Evolutionary conservation across 64 coral and sea anemone species (phyloP).

Genomic region (Montipora sp.): DNA sequence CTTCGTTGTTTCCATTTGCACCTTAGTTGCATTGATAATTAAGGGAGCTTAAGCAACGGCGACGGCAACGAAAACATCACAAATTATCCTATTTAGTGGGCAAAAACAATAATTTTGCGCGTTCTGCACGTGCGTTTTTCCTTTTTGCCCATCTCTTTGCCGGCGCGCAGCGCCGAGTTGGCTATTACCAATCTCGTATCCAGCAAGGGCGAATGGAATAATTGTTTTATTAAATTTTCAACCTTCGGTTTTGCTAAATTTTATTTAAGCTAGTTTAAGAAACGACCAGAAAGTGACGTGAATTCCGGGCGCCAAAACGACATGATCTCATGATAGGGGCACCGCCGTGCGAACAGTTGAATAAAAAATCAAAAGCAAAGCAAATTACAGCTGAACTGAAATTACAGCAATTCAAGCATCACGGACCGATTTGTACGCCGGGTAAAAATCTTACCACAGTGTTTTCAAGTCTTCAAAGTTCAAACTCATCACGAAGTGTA

Average conservation of each 20-base stretch:
- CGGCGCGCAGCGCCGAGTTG: neutral
- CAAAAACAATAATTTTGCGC: too few relatives aligned
- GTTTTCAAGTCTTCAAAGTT: conserved; percentile 29
- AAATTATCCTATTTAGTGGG: too few relatives aligned
- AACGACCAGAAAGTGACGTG: neutral
- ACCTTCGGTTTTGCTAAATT: neutral
- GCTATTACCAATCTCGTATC: neutral
- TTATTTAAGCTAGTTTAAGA: neutral
- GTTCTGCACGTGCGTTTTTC: too few relatives aligned
- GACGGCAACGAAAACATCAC: too few relatives aligned
- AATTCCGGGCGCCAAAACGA: neutral
- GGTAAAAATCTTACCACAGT: neutral
- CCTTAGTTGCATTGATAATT: too few relatives aligned
- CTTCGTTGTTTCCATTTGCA: too few relatives aligned
- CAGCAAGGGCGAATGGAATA: conserved; percentile 4
- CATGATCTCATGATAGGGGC: neutral
- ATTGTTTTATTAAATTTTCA: neutral
- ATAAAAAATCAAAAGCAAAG: neutral
- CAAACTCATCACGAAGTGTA: neutral
- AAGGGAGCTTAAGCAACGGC: too few relatives aligned
- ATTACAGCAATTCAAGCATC: neutral
- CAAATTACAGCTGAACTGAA: neutral
- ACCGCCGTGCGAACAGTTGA: neutral
- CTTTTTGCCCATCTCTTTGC: too few relatives aligned
- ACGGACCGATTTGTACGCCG: neutral